Percentiles rank a stretch among this genome's conserved stretches.
These are phyloP conservation scores for Aspidiotus rigidus DNA, from an alignment of 2,888 invertebrate genomes.

Conservation along the genomic window DNA sequence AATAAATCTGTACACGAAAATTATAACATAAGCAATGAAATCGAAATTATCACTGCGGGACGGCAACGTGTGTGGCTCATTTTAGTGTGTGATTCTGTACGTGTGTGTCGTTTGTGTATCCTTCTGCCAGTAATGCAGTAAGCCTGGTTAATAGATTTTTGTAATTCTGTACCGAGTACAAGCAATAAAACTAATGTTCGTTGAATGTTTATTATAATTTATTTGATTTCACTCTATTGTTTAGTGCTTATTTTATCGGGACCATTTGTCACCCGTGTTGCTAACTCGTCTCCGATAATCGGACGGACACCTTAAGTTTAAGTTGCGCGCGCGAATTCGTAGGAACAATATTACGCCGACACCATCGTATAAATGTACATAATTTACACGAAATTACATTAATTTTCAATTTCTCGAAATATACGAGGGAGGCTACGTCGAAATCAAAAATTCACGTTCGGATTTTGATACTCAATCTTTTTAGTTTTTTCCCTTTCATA, in stretches of 20 bases:
- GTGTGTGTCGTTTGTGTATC: not conserved
- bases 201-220: constrained; percentile 27
- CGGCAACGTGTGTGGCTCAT: constrained; percentile 29
- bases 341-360: not conserved
- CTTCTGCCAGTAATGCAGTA: constrained; percentile 5
- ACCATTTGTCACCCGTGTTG: constrained; percentile 20
- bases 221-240: constrained; percentile 24
- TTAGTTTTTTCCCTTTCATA: no score
- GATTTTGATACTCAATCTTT: no score
- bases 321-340: not conserved
- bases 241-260: constrained; percentile 25
- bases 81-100: not conserved
- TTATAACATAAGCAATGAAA: constrained; percentile 20
- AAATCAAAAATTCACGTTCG: no score
- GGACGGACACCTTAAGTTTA: not conserved
- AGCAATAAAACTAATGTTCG: constrained; percentile 29
- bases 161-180: constrained; percentile 26
- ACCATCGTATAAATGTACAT: no score
- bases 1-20: constrained; percentile 24
- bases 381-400: no score
- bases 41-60: constrained; percentile 28
- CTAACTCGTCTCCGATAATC: not conserved
- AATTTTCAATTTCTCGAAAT: no score
- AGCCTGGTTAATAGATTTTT: constrained; percentile 28
- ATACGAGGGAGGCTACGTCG: no score